Base-by-base conservation (phyloP, 2,113 vertebrate species). In the Campylorhamphus procurvoides region DNA sequence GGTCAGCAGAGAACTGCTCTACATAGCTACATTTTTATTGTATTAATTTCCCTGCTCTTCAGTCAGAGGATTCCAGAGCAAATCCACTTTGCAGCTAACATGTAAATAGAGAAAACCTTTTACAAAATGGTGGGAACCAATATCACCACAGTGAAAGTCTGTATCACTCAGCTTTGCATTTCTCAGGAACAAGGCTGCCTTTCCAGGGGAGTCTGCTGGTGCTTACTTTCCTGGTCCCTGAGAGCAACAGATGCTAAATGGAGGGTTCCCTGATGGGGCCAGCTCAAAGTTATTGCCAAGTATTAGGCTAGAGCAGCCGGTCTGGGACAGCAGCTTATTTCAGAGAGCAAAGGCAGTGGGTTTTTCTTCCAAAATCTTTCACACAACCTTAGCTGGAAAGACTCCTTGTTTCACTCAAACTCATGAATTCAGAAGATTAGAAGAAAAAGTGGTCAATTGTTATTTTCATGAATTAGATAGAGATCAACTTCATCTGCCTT, bases 31-130 rank as follows among this genome's bases (percentile, higher is more conserved):
- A 79, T 56, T 95, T 90, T 60, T 81, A 85, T 42, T 93, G 64
- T 24, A 71, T 59, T 89, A 52, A 93, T 94, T 94, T 94, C 47
- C 67, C 33, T 2, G 8, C 60, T 87, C 67, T 79, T 93, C 76
- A 87, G 50, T 55, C 63, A 72, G 78, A 78, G 39, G 60, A 58
- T 55, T 89, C 35, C 79, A 84, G 62, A 93, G 72, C 46, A 95
- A 94, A 84, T 83, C 66, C 44, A 69, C 31, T 92, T 81, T 73
- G 20, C 68, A 89, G 56, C 67, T 79, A 84, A 59, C 33, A 80
- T 29, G 47, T 74, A 85, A 72, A 77, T 44, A 47, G 24, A 85
- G 35, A 77, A 89, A 84, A 67, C 0, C 1, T 77, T 83, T 50
- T 17, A 76, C 67, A 81, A 93, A 84, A 79, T 59, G 35, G 33